These are phyloP conservation scores for Terrapene triunguis DNA, from an alignment of 2,113 vertebrate genomes.

Conservation along the genomic window DNA sequence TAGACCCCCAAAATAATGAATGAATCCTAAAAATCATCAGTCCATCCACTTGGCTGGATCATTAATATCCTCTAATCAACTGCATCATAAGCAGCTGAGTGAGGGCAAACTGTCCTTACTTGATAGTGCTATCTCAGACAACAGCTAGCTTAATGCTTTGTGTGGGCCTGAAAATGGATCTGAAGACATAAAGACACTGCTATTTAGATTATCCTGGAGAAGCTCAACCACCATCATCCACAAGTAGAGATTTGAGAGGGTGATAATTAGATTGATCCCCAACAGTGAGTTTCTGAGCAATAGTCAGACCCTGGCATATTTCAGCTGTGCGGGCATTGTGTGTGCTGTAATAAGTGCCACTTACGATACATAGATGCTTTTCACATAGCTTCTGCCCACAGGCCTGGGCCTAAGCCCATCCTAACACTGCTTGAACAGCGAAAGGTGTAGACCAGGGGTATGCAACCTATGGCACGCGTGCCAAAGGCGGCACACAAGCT, in stretches of 20 bases:
- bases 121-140: not conserved
- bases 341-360: too few species aligned
- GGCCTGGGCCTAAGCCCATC: not conserved
- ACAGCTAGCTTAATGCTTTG: not conserved
- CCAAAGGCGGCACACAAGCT: too few species aligned
- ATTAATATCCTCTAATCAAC: not conserved
- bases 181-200: not conserved
- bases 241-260: not conserved
- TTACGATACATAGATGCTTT: not conserved
- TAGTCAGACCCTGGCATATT: not conserved
- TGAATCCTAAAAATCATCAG: not conserved
- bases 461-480: too few species aligned
- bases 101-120: too few species aligned
- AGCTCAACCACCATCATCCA: not conserved
- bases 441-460: too few species aligned
- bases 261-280: not conserved
- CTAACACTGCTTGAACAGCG: not conserved
- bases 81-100: not conserved
- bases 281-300: not conserved
- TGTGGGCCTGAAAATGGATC: not conserved
- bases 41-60: not conserved
- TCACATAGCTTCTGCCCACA: not conserved
- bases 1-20: not conserved
- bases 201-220: not conserved
- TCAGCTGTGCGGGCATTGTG: too few species aligned